A percentile compares a stretch with the other conserved stretches of the same genome.
phyloP scores from a whole-genome alignment of 2,888 invertebrate genomes.

The Tyria jacobaeae region DNA sequence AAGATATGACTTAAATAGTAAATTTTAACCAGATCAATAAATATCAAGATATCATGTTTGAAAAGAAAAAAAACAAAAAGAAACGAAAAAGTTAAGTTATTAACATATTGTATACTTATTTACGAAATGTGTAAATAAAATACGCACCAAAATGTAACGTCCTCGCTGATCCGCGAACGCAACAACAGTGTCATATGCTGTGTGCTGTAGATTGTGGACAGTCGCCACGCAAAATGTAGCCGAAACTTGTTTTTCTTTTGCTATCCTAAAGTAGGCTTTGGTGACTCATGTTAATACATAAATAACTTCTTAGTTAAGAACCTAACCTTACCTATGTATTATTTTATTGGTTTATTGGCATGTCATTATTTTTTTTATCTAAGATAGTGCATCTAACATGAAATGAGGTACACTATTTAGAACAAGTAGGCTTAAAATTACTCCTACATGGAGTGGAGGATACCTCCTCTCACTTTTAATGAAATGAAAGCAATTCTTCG shows the following conservation, averaged over 20 bases:
- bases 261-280: slow-evolving; percentile 13
- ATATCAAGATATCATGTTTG: neutral
- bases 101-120: neutral
- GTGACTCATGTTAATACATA: neutral
- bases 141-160: slow-evolving; percentile 44
- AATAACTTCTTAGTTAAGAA: neutral
- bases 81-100: neutral
- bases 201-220: slow-evolving; percentile 18
- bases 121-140: slow-evolving; percentile 9
- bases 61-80: neutral
- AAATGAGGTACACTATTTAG: too few species aligned
- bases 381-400: neutral
- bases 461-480: too few species aligned
- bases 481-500: too few species aligned
- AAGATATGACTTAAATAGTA: too few species aligned
- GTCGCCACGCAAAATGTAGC: slow-evolving; percentile 22
- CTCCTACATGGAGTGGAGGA: too few species aligned
- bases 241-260: slow-evolving; percentile 46
- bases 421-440: too few species aligned
- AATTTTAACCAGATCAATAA: too few species aligned
- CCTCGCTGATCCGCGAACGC: slow-evolving; percentile 41
- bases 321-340: neutral
- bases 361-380: too few species aligned
- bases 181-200: slow-evolving; percentile 33
- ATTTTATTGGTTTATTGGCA: neutral